Base-by-base conservation (phyloP, 2,113 vertebrate genomes). In the Halichoerus grypus region DNA sequence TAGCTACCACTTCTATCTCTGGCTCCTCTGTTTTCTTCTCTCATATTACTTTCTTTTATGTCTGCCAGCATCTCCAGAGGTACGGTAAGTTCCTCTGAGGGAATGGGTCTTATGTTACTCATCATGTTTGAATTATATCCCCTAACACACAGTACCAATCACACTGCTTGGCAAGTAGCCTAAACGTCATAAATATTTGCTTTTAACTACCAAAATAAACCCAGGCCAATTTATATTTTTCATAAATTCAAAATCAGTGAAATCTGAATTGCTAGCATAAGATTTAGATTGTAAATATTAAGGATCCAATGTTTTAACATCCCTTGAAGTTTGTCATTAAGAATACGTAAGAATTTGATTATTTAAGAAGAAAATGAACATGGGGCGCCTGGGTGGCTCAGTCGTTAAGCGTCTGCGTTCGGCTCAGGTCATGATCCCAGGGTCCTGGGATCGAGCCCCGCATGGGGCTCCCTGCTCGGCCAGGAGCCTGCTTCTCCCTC, bases 301-400 rank as follows among this genome's bases (percentile, higher is more conserved):
- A 74, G 72, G 39, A 72, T 9, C 46, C 19, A 0, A 77, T 65
- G 31, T 53, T 72, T 94, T 55, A 96, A 88, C 6, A 31, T 96
- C 53, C 36, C 96, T 72, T 88, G 69, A 39, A 95, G 39, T 82
- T 77, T 90, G n/a, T 53, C 5, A 76, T 69, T 67, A 91, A 89
- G 22, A 65, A 85, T 49, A 91, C 31, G 0, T 53, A 94, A 72
- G n/a, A 49, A 76, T 87, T 46, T 90, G 67, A 65, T 79, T 63
- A 94, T 65, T 86, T 91, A 85, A 57, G 46, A 92, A 92, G 72
- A 77, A 96, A 92, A 65, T 65, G 63, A 65, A 65, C 71, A 21
- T 36, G 36, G 36, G 36, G 36, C 36, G 36, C 36, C 36, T 36
- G 36, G 36, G 36, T 36, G 36, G 36, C 36, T 36, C 36, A 36